Evolutionary conservation across 2,797 vertebrate genomes (phyloP), one percentile per base, ranked within the genome.

Genomic region (Hephaestus fuliginosus): DNA sequence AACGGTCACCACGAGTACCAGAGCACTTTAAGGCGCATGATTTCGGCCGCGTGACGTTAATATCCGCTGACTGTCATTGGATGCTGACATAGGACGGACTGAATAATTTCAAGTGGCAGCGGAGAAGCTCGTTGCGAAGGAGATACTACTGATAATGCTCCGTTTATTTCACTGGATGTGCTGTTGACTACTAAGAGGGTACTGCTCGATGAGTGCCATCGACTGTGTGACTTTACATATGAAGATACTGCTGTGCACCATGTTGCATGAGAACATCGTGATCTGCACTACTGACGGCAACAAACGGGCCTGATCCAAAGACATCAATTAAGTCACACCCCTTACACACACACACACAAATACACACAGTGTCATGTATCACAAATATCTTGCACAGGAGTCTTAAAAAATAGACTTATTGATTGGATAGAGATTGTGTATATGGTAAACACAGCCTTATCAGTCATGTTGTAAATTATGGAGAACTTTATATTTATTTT

Each of bases 11-110:
- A 39, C 8, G 67, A 85, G 65, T 61, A 68, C 82, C 69, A 44
- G 64, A 83, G 88, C 91, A 94, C 93, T 93, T 95, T 91, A 93
- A 74, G 43, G 65, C 74, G 60, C 18, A 1, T 33, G 46, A 75
- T 60, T 80, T 65, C 66, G 72, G 46, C 70, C 64, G 15, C 39
- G 28, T 65, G 25, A 83, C 33, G 3, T 28, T 74, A 52, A 80
- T 44, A 56, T 66, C 72, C 81, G 74, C 72, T 81, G 81, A 75
- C 20, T 1, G 22, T 66, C 53, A 10, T 10, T 30, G 58, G 22
- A 61, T 51, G 60, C 36, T 48, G 44, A 63, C 65, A 39, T 49
- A 39, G 78, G 62, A 60, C 12, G 78, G 62, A 60, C 12, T 22
- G 15, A 36, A 58, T 25, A 18, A 33, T 22, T 22, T 17, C 30